Percentiles rank a stretch among this genome's conserved stretches.
These are phyloP conservation scores for Amaurobius ferox DNA, from an alignment of 2,888 invertebrate genomes.

Conservation along the genomic window DNA sequence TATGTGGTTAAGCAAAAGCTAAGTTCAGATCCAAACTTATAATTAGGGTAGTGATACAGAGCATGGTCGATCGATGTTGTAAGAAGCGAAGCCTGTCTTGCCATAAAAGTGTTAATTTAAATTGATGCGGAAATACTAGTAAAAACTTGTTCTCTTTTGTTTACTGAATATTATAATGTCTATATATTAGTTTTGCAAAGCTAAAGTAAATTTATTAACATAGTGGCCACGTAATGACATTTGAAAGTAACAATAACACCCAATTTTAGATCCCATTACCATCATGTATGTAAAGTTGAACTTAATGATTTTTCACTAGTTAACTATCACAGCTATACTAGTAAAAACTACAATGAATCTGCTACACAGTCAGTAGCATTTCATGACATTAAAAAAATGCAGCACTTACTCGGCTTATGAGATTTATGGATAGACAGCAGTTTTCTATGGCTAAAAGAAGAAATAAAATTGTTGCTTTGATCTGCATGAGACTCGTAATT, in stretches of 20 bases:
- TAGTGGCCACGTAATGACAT: neutral
- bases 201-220: too few species aligned
- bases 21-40: too few species aligned
- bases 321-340: neutral
- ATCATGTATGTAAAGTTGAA: neutral
- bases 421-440: neutral
- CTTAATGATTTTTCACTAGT: neutral
- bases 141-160: too few species aligned
- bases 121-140: too few species aligned
- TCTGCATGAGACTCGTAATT: neutral
- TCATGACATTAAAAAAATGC: neutral
- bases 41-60: too few species aligned
- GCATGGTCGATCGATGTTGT: too few species aligned
- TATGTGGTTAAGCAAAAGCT: too few species aligned
- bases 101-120: too few species aligned
- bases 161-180: too few species aligned
- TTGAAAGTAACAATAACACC: neutral
- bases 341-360: neutral
- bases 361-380: neutral
- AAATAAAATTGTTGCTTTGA: neutral
- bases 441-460: conserved; percentile 23
- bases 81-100: too few species aligned
- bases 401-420: neutral
- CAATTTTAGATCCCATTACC: neutral
- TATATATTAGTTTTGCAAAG: too few species aligned